phyloP scores from a whole-genome alignment of 1,140 invertebrate genomes.

The Drosophila prosaltans region DNA sequence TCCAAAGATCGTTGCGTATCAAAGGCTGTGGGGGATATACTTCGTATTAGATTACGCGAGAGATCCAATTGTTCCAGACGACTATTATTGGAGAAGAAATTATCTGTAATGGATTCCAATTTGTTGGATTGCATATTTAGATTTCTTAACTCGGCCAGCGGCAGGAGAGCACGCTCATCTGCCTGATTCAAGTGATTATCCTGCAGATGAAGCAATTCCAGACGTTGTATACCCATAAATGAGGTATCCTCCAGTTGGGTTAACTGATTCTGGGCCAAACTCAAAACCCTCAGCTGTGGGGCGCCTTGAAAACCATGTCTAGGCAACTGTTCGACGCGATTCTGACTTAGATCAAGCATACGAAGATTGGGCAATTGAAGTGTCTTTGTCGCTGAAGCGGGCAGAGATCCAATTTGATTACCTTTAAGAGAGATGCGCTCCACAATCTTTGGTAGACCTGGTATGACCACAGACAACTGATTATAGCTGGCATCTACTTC shows the following conservation, averaged over 20 bases:
- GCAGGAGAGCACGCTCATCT: slow-evolving; percentile 87
- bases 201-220: slow-evolving; percentile 90
- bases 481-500: slow-evolving; percentile 92
- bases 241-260: slow-evolving; percentile 87
- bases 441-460: slow-evolving; percentile 89
- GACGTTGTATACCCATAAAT: slow-evolving; percentile 87
- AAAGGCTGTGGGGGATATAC: slow-evolving; percentile 87
- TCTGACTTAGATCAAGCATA: slow-evolving; percentile 90
- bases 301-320: slow-evolving; percentile 88
- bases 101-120: slow-evolving; percentile 88
- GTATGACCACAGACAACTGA: slow-evolving; percentile 87
- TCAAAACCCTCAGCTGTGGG: slow-evolving; percentile 88
- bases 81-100: slow-evolving; percentile 87
- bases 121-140: slow-evolving; percentile 90
- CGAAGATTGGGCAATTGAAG: slow-evolving; percentile 88
- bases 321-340: slow-evolving; percentile 89
- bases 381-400: slow-evolving; percentile 86
- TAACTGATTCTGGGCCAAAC: slow-evolving; percentile 91
- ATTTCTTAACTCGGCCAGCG: slow-evolving; percentile 86
- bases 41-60: slow-evolving; percentile 90
- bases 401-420: slow-evolving; percentile 89
- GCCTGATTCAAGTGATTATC: slow-evolving; percentile 89
- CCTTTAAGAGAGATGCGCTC: slow-evolving; percentile 90
- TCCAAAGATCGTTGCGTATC: slow-evolving; percentile 88
- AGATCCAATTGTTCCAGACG: slow-evolving; percentile 88